Evolutionary conservation across 2,888 invertebrate genomes (phyloP).

Genomic region (Hirtodrosophila duncani): DNA sequence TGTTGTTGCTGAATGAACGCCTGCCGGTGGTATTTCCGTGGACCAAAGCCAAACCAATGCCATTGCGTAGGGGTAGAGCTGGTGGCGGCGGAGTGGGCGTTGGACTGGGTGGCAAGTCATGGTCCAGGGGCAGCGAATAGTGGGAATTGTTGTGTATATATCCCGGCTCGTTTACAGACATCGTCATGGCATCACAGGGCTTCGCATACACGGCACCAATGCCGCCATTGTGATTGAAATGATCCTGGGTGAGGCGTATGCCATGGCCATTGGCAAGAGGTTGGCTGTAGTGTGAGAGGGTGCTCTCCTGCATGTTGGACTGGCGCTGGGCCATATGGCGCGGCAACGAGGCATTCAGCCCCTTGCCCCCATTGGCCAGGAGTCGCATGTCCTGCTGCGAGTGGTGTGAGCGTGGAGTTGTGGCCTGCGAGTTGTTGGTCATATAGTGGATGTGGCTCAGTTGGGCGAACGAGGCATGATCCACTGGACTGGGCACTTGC

Average conservation of each 20-base stretch:
- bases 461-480: constrained; percentile 75
- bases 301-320: constrained; percentile 56
- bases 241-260: constrained; percentile 75
- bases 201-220: constrained; percentile 50
- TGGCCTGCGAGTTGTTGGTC: constrained; percentile 63
- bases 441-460: constrained; percentile 78
- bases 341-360: constrained; percentile 62
- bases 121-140: constrained; percentile 77
- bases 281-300: constrained; percentile 75
- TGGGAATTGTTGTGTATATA: constrained; percentile 78
- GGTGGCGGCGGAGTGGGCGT: constrained; percentile 77
- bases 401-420: constrained; percentile 42
- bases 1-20: constrained; percentile 69
- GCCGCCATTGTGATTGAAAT: constrained; percentile 74
- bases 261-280: constrained; percentile 68
- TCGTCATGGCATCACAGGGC: constrained; percentile 63
- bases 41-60: constrained; percentile 54
- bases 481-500: constrained; percentile 73
- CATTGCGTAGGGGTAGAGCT: constrained; percentile 76
- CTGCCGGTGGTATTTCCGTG: constrained; percentile 75
- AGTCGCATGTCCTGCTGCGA: constrained; percentile 74
- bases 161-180: constrained; percentile 67
- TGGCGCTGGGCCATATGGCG: constrained; percentile 54
- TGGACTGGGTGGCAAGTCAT: constrained; percentile 73
- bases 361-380: constrained; percentile 63